Base-by-base conservation (phyloP, 2,797 vertebrate genomes). In the Halcyon smyrnensis region DNA sequence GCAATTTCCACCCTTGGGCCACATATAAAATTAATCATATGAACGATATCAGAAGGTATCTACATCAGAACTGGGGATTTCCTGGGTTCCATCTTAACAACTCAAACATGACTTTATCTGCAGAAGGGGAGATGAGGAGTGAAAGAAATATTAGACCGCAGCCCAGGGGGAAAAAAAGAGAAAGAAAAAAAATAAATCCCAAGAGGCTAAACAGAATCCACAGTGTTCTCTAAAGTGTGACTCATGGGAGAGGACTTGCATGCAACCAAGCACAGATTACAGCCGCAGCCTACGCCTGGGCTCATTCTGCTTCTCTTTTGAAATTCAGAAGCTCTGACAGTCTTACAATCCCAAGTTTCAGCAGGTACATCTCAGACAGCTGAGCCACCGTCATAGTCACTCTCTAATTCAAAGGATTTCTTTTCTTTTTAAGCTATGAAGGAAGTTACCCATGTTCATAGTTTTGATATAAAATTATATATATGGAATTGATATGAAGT, bases 201-300 rank as follows among this genome's bases (percentile, higher is more conserved):
- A 94, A 51, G 67, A 88, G 86, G 87, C 80, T 89, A 54, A 91
- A 88, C 62, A 94, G 74, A 95, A 96, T 91, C 86, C 91, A 81
- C 37, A 3, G n/a, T 82, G 81, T 93, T 96, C 91, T 94, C 90
- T 89, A 34, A 56, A 93, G 65, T 9, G 32, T 94, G 96, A 97
- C 93, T 95, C 94, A 95, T 71, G 80, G 93, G 89, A 95, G 91
- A 90, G 83, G 83, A 87, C 90, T 93, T 59, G 84, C 43, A 87
- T 76, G 84, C 83, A 95, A 95, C 88, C 87, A 75, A 84, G 96
- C 60, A 63, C 69, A 94, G 90, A 89, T 95, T 96, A 95, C 90
- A 95, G 96, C 91, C 95, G 77, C 94, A 96, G 90, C 96, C 94
- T 87, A 96, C 93, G 77, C 93, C 68, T 81, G 84, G 92, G 81